Base-by-base conservation (phyloP, 1,140 invertebrate genomes). In the Pygmarrhopalites habei region DNA sequence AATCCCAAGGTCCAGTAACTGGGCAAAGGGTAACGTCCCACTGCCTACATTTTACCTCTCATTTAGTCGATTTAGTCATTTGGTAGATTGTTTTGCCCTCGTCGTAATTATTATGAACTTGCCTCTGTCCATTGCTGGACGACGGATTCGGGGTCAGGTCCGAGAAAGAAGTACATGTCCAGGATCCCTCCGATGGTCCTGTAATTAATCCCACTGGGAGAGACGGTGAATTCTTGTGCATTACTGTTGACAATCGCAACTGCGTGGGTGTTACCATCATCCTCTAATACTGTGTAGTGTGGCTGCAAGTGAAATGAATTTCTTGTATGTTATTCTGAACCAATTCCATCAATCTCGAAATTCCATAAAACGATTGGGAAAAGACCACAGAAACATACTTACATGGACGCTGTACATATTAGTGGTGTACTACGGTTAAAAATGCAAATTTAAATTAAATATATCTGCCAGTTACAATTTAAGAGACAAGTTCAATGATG, bases 111-210 rank as follows among this genome's bases (percentile, higher is more conserved):
- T 68, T n/a, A n/a, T n/a, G n/a, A n/a, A n/a, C n/a, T 49, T 47
- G 73, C 70, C 55, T 72, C 61, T 7, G 74, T 75, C 66, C 80
- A 83, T 71, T 84, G 82, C 44, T 78, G 73, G 1, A 82, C 72
- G 4, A 77, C 75, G 44, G 76, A 69, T 64, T 76, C 77, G 19
- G 79, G 78, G 0, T 68, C 74, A 19, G 78, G 77, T 17, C 79
- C 79, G 1, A 78, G 72, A 61, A 80, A 77, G 29, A 79, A 70
- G 61, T 76, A 80, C 23, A 81, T 70, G 62, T 81, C 79, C 0
- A 80, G 35, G 10, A 76, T 68, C 14, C 76, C 76, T 25, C 76
- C 76, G 28, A 76, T 72, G 2, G 71, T 71, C 52, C 72, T 55
- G 58, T 75, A 72, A 1, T 74, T 68, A 21, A 75, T 58, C 26